Conservation (phyloP, 2,888 invertebrate species). For the Macrosiphum euphorbiae region DNA sequence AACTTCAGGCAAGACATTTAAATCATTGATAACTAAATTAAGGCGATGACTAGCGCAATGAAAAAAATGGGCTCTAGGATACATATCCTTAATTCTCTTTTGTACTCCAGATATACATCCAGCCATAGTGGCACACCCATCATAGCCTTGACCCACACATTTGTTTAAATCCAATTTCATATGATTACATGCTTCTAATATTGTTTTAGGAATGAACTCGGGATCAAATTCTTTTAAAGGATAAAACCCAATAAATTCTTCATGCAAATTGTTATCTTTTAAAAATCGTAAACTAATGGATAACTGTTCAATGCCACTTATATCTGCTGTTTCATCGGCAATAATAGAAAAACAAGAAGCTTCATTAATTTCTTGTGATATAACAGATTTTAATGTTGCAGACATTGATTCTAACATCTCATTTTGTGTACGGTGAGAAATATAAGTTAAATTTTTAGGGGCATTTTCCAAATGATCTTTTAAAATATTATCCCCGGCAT, state of each 20-base stretch:
- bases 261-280: too few species aligned
- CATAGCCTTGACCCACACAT: too few species aligned
- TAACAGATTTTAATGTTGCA: slow-evolving; percentile 1
- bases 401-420: neutral
- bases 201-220: too few species aligned
- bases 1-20: neutral
- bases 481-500: too few species aligned
- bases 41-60: slow-evolving; percentile 7
- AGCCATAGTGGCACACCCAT: too few species aligned
- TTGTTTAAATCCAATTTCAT: too few species aligned
- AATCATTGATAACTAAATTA: neutral
- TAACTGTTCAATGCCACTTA: too few species aligned
- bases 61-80: neutral
- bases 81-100: neutral
- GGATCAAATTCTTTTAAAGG: too few species aligned
- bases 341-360: neutral
- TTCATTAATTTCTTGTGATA: neutral
- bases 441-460: neutral
- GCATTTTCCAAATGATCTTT: neutral
- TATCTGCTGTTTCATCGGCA: neutral
- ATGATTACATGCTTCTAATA: too few species aligned
- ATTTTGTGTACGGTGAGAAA: neutral
- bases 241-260: too few species aligned
- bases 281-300: too few species aligned
- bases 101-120: too few species aligned